phyloP scores from a whole-genome alignment of 2,888 invertebrate genomes.

The Argynnis bischoffii region DNA sequence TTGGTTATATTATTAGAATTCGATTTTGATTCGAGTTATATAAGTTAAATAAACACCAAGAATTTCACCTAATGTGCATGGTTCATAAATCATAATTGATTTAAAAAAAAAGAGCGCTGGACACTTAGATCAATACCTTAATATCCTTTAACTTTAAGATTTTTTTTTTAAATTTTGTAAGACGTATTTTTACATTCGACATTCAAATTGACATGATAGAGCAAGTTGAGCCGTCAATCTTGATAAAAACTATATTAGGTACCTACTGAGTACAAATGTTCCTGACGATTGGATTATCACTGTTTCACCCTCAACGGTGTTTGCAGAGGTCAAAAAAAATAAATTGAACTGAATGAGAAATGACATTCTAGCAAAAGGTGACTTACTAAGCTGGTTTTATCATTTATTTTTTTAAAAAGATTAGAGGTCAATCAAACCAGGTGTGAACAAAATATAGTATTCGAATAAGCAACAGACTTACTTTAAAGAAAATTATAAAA shows the following conservation, averaged over 20 bases:
- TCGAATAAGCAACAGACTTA: background rate
- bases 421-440: background rate
- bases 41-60: too few relatives aligned
- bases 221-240: background rate
- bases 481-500: slow-evolving; percentile 6
- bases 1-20: too few relatives aligned
- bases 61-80: too few relatives aligned
- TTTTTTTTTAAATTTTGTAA: background rate
- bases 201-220: too few relatives aligned
- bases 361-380: too few relatives aligned
- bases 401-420: background rate
- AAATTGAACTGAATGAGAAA: background rate
- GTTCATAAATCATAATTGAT: too few relatives aligned
- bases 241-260: background rate
- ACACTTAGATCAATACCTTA: too few relatives aligned
- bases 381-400: background rate
- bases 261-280: background rate
- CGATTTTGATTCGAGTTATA: too few relatives aligned
- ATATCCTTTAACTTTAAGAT: background rate
- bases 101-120: too few relatives aligned
- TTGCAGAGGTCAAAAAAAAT: slow-evolving; percentile 4
- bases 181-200: too few relatives aligned
- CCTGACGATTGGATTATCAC: background rate
- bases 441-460: background rate
- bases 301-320: background rate